phyloP scores from a whole-genome alignment of 2,797 vertebrate genomes.

The Coendou prehensilis region DNA sequence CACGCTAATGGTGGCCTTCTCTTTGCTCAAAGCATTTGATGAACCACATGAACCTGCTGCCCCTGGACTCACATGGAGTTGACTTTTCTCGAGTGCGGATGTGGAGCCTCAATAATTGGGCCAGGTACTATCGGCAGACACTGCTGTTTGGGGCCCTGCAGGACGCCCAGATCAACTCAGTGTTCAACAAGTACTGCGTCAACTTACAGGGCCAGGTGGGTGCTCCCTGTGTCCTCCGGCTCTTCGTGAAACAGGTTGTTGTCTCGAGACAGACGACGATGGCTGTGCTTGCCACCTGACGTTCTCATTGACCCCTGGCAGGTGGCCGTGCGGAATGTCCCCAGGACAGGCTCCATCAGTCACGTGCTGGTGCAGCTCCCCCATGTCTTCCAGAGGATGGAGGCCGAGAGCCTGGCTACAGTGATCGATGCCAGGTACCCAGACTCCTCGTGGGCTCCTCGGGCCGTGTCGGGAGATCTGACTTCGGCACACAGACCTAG shows the following conservation, averaged over 20 bases:
- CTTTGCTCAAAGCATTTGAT: slow-evolving; percentile 93
- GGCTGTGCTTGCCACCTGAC: neutral
- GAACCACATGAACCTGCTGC: slow-evolving; percentile 95
- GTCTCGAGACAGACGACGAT: neutral
- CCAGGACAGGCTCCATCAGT: slow-evolving; percentile 93
- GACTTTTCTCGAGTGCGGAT: slow-evolving; percentile 98
- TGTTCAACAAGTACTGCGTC: slow-evolving; percentile 95
- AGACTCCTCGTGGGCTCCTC: neutral
- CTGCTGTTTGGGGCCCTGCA: slow-evolving; percentile 96
- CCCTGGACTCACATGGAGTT: slow-evolving; percentile 95
- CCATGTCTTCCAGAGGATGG: slow-evolving; percentile 96
- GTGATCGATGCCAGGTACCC: slow-evolving; percentile 94
- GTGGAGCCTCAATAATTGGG: slow-evolving; percentile 97
- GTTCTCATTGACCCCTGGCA: slow-evolving; percentile 76
- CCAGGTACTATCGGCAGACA: slow-evolving; percentile 95
- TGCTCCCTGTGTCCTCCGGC: neutral
- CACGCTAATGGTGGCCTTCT: neutral
- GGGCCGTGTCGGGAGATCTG: neutral
- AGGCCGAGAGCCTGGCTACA: slow-evolving; percentile 91
- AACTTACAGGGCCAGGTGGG: slow-evolving; percentile 96
- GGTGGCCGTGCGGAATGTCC: slow-evolving; percentile 93
- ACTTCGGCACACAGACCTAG: neutral
- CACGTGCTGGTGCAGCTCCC: slow-evolving; percentile 97
- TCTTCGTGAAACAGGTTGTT: neutral
- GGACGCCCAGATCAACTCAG: slow-evolving; percentile 96